These are phyloP conservation scores for Lepidotrigona ventralis DNA, from an alignment of 1,140 invertebrate genomes.

Conservation along the genomic window DNA sequence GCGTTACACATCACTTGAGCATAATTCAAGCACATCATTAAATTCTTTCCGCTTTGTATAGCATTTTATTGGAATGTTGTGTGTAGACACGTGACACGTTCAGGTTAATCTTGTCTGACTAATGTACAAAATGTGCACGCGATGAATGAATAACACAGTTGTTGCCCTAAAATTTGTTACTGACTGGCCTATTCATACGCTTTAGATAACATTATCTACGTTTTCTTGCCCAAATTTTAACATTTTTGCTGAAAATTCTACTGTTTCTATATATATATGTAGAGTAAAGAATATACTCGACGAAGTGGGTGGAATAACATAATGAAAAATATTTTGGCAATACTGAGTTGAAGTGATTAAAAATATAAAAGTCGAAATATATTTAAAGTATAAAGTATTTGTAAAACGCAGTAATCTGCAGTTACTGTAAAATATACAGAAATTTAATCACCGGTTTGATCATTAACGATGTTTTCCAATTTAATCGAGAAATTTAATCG, in stretches of 20 bases:
- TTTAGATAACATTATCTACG: not conserved
- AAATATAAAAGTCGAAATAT: not conserved
- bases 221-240: not conserved
- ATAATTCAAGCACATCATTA: slow-evolving; percentile 6
- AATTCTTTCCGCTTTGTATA: not conserved
- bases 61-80: slow-evolving; percentile 1
- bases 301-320: too few relatives aligned
- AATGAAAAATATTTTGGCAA: not conserved
- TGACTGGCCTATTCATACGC: not conserved
- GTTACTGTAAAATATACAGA: not conserved
- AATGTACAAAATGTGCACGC: not conserved
- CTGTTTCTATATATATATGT: not conserved
- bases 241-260: not conserved
- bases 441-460: not conserved
- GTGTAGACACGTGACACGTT: not conserved
- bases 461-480: too few relatives aligned
- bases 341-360: not conserved
- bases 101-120: slow-evolving; percentile 6
- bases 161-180: slow-evolving; percentile 1
- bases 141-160: slow-evolving; percentile 7
- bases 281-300: not conserved
- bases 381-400: not conserved
- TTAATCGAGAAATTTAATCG: too few relatives aligned
- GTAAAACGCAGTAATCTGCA: too few relatives aligned
- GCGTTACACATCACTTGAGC: not conserved